Evolutionary conservation across 1,140 invertebrate species (phyloP).

Genomic region (Oscheius sp.): DNA sequence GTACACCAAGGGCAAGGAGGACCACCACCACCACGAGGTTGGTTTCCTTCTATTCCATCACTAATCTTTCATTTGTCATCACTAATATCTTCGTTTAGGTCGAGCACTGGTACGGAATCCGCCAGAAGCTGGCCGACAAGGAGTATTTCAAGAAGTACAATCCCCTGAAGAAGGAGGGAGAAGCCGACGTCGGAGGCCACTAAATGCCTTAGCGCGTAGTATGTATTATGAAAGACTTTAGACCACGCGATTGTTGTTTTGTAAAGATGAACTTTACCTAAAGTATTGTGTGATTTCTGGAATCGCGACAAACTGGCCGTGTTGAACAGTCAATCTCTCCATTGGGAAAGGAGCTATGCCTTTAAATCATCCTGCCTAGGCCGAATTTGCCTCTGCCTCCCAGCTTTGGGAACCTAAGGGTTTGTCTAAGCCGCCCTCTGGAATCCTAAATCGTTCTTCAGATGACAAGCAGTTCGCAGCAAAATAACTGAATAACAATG

Average conservation of each 20-base stretch:
- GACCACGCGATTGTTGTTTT: constrained; percentile 3
- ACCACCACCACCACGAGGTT: constrained; percentile 53
- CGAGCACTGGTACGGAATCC: constrained; percentile 52
- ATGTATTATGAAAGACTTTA: not conserved
- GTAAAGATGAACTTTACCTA: too few species aligned
- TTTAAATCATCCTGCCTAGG: too few species aligned
- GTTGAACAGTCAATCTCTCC: too few species aligned
- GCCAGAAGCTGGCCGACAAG: constrained; percentile 51
- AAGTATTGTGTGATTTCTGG: too few species aligned
- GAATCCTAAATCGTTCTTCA: too few species aligned
- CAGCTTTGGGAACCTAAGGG: too few species aligned
- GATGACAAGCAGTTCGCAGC: too few species aligned
- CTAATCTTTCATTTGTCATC: not conserved
- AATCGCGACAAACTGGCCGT: too few species aligned
- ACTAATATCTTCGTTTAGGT: constrained; percentile 23
- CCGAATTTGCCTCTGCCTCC: too few species aligned
- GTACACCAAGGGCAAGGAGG: constrained; percentile 53
- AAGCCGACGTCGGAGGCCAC: constrained; percentile 43
- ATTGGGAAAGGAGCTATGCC: too few species aligned
- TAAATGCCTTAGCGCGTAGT: constrained; percentile 20
- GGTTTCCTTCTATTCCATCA: not conserved
- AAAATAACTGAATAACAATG: too few species aligned
- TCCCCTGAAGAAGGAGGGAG: constrained; percentile 45
- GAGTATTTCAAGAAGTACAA: constrained; percentile 58
- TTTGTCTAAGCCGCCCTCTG: too few species aligned